Conservation (phyloP, 2,113 vertebrate species). For the Erythrocebus patas region DNA sequence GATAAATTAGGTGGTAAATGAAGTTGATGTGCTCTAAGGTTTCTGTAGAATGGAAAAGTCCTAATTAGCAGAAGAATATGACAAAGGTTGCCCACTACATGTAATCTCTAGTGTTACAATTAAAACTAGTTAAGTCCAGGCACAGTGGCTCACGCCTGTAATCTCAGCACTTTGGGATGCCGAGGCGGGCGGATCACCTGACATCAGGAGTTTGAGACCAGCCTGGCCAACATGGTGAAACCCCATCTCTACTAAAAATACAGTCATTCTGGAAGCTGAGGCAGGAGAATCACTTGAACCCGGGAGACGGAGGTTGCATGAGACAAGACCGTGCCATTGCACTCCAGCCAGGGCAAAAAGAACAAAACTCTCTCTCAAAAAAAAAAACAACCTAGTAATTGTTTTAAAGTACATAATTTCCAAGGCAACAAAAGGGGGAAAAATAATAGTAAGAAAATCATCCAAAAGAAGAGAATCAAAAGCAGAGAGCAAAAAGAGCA, state of each 20-base stretch:
- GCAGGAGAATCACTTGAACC: background rate
- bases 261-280: background rate
- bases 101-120: background rate
- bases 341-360: background rate
- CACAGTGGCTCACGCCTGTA: background rate
- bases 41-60: background rate
- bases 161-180: background rate
- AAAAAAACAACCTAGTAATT: background rate
- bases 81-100: background rate
- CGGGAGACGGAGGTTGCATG: accelerated
- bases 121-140: background rate
- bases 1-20: background rate
- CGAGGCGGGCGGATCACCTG: background rate
- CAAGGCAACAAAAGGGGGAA: background rate
- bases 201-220: background rate
- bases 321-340: background rate
- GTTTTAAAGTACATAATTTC: background rate
- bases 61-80: background rate
- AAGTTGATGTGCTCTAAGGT: background rate
- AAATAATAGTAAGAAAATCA: background rate
- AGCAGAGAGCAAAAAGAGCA: background rate
- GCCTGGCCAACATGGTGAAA: background rate
- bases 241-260: background rate
- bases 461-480: background rate
- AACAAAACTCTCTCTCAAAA: background rate